Base-by-base conservation (phyloP, 2,888 invertebrate species). In the Hirtodrosophila alboralis region DNA sequence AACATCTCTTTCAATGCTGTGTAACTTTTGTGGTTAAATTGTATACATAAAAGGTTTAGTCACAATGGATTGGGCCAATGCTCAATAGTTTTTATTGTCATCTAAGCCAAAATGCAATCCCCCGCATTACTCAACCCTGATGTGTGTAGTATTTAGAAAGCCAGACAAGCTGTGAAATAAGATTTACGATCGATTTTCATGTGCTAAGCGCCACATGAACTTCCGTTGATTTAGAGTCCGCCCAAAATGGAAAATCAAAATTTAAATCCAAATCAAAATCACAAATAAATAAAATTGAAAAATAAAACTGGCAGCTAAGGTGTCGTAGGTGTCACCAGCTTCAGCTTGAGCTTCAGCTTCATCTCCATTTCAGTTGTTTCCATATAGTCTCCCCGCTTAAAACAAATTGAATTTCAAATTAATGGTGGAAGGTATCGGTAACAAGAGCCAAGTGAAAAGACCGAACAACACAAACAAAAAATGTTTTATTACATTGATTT, bases 401-500 rank as follows among this genome's bases (percentile, higher is more conserved):
- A 62, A 57, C 56, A 59, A 62, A 64, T 84, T 84, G 78, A 81
- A 80, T 71, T 74, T 62, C 27, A 71, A 84, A 84, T 81, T 76
- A 84, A 84, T 78, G 73, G 84, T 33, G 40, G 38, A 30, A 53
- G 57, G 54, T 60, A 66, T 69, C 61, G 52, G 52, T 52, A 67
- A 58, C 61, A 70, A 53, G 34, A 47, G 51, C 23, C 40, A 37
- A 16, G 28, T 7, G 4, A 30, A 16, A 44, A 41, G 38, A 49
- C 5, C 13, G 18, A 14, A 30, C 34, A 44, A 34, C 43, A 45
- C 52, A 69, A 30, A 41, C 41, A 49, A 72, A 76, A 77, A 62
- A 81, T 81, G 83, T 80, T 80, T 80, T 88, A 88, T 88, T 87
- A 86, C 83, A 81, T 87, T 88, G 87, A 87, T 87, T 88, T 87